These are phyloP conservation scores for Battus philenor DNA, from an alignment of 1,140 invertebrate species.

Conservation along the genomic window DNA sequence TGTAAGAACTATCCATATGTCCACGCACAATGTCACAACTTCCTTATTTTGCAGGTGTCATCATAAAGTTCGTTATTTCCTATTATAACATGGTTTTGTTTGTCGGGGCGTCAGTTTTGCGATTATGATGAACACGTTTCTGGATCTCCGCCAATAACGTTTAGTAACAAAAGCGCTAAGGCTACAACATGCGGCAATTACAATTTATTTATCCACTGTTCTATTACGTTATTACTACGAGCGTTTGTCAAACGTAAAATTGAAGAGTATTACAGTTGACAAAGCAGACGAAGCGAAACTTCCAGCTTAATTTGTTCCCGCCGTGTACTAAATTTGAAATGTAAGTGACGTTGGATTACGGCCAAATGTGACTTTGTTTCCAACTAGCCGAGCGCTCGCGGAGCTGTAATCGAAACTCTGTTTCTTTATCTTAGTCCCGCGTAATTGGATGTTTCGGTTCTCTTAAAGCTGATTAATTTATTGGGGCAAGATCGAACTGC, in stretches of 20 bases:
- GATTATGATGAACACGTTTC: conserved; percentile 50
- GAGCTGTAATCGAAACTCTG: conserved; percentile 42
- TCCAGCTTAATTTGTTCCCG: conserved; percentile 7
- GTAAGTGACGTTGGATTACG: conserved; percentile 59
- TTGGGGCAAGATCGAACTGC: conserved; percentile 28
- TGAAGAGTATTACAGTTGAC: not conserved
- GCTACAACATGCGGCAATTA: not conserved
- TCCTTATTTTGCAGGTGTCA: too few relatives aligned
- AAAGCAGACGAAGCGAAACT: conserved; percentile 2
- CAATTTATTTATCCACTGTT: conserved; percentile 18
- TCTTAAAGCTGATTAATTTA: conserved; percentile 30
- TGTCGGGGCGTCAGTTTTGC: conserved; percentile 25
- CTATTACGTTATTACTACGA: conserved; percentile 31
- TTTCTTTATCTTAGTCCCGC: conserved; percentile 29
- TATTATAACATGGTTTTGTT: too few relatives aligned
- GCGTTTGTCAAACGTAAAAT: conserved; percentile 26
- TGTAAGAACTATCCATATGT: too few relatives aligned
- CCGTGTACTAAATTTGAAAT: conserved; percentile 56
- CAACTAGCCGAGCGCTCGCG: conserved; percentile 48
- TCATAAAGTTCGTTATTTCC: too few relatives aligned
- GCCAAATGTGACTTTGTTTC: conserved; percentile 66
- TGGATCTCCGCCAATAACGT: conserved; percentile 45
- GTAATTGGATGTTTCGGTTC: conserved; percentile 21
- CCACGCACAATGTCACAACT: too few relatives aligned
- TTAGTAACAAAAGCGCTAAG: conserved; percentile 29